Base-by-base conservation (phyloP, 2,888 invertebrate species). In the Coleophora deauratella region DNA sequence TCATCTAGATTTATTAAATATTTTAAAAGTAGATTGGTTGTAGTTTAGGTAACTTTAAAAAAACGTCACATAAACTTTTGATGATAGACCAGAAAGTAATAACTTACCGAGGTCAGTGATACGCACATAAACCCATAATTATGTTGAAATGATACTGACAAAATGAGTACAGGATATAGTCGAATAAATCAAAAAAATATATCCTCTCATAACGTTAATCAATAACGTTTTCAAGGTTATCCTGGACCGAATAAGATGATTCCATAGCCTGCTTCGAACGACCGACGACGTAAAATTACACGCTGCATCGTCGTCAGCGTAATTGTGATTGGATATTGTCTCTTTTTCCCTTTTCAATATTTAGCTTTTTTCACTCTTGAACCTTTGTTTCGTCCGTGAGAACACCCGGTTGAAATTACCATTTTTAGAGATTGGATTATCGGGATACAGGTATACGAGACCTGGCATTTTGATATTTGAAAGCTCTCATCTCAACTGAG, bases 391-490 rank as follows among this genome's bases (percentile, higher is more conserved):
- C 68, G 68, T 70, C 67, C 80, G 80, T 81, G 82, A 81, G 84
- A 81, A 80, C 72, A 64, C 56, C 61, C 62, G 59, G 50, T 66
- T 59, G 57, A 76, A 81, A 84, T 84, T 82, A 85, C 81, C 81
- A 84, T 84, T 80, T 84, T 82, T 79, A 80, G 78, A 72, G 75
- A 72, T 72, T 65, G 81, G 84, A 78, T 81, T 81, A 82, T 75
- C 59, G 43, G 41, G 21, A 21, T 21, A 21, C 6, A 6, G 21
- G 58, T 62, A 57, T n/a, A n/a, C n/a, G n/a, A n/a, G n/a, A n/a
- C 59, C 61, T 59, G 57, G 54, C 51, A 63, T 68, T 72, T 69
- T 65, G 65, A 63, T 71, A 62, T 48, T 50, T 62, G 57, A 59
- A 67, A 21, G 21, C 21, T 21, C 21, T 21, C 21, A 21, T 4